Evolutionary conservation across 2,888 invertebrate genomes (phyloP).

Genomic region (Hypsopygia costalis): DNA sequence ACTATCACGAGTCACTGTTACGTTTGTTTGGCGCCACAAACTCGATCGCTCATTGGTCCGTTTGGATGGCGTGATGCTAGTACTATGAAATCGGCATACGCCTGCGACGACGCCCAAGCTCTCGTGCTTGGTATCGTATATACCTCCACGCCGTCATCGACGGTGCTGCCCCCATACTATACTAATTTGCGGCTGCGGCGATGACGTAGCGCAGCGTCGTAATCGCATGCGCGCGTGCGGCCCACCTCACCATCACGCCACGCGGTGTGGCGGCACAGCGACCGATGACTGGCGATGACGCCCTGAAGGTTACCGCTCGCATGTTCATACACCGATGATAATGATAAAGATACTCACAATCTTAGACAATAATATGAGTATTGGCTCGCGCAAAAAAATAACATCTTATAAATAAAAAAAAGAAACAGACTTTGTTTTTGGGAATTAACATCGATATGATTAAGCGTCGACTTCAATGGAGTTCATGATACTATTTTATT

Average conservation of each 20-base stretch:
- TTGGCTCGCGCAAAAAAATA: neutral
- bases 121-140: slow-evolving; percentile 5
- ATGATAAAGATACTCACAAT: slow-evolving; percentile 10
- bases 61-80: slow-evolving; percentile 61
- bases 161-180: slow-evolving; percentile 53
- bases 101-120: slow-evolving; percentile 15
- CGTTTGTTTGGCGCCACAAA: slow-evolving; percentile 51
- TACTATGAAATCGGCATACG: slow-evolving; percentile 32
- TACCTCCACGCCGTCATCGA: slow-evolving; percentile 21
- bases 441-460: too few relatives aligned
- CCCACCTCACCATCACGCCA: too few relatives aligned
- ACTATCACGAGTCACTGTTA: slow-evolving; percentile 36
- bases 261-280: too few relatives aligned
- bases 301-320: slow-evolving; percentile 43
- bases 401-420: too few relatives aligned
- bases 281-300: too few relatives aligned
- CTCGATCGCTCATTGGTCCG: slow-evolving; percentile 55
- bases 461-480: too few relatives aligned
- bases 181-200: neutral
- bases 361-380: neutral
- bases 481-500: too few relatives aligned
- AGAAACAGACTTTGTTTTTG: too few relatives aligned
- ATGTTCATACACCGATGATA: slow-evolving; percentile 18
- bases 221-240: too few relatives aligned
- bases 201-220: slow-evolving; percentile 6